Conservation (phyloP, 2,797 vertebrate genomes). For the Iguana delicatissima region DNA sequence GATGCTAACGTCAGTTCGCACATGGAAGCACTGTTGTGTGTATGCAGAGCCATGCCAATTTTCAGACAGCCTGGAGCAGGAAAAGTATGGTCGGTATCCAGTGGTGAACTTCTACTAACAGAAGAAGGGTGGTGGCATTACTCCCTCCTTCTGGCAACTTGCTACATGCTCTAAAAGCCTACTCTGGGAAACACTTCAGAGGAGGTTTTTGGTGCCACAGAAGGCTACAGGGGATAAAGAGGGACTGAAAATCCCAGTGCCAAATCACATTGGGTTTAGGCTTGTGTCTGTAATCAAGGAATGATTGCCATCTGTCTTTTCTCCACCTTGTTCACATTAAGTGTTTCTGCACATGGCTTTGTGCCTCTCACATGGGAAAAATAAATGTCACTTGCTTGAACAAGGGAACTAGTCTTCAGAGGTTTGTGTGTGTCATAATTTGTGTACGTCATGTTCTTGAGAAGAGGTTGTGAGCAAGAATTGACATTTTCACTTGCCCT, state of each 20-base stretch:
- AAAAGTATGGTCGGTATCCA: not conserved
- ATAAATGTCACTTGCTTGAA: not conserved
- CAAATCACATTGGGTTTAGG: not conserved
- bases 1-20: not conserved
- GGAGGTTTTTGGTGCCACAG: not conserved
- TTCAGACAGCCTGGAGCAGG: not conserved
- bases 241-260: not conserved
- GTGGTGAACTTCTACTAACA: not conserved
- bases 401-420: not conserved
- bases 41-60: no score
- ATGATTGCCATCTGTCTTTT: not conserved
- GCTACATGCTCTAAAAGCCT: not conserved
- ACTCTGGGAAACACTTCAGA: not conserved
- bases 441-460: not conserved
- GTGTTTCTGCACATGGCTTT: not conserved
- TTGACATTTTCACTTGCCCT: not conserved
- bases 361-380: not conserved
- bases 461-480: not conserved
- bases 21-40: not conserved
- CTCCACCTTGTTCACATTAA: not conserved
- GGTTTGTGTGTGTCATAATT: not conserved
- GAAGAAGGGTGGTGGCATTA: not conserved
- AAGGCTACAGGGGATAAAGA: not conserved
- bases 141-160: not conserved
- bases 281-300: not conserved